Percentiles rank a stretch among this genome's conserved stretches.
These are phyloP conservation scores for Aproaerema taeniolella DNA, from an alignment of 2,888 invertebrate species.

Conservation along the genomic window DNA sequence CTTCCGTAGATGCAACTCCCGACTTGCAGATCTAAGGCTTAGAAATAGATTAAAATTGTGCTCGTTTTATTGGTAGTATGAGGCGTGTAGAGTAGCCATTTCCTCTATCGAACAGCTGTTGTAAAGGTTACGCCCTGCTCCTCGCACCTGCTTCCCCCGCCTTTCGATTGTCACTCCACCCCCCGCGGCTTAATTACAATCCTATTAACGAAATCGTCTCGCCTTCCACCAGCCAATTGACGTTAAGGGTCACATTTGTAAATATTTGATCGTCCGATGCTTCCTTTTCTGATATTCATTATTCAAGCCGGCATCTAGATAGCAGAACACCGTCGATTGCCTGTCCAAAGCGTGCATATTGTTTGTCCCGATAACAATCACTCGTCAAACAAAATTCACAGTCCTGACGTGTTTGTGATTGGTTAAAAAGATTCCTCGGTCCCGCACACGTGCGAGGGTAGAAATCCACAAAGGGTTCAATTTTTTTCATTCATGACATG, in stretches of 20 bases:
- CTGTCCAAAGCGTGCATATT: slow-evolving; percentile 4
- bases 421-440: slow-evolving; percentile 48
- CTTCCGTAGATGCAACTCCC: too few species aligned
- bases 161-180: slow-evolving; percentile 37
- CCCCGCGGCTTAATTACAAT: slow-evolving; percentile 56
- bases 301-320: slow-evolving; percentile 26
- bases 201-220: slow-evolving; percentile 57
- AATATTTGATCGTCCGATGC: slow-evolving; percentile 36
- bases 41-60: slow-evolving; percentile 57
- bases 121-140: slow-evolving; percentile 64
- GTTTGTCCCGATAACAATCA: slow-evolving; percentile 39
- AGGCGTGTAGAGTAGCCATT: slow-evolving; percentile 47
- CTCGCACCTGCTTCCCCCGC: slow-evolving; percentile 58
- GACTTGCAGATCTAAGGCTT: too few species aligned
- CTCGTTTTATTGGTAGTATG: slow-evolving; percentile 38
- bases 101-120: slow-evolving; percentile 65
- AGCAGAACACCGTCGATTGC: too few species aligned
- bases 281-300: slow-evolving; percentile 31
- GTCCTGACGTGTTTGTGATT: slow-evolving; percentile 43
- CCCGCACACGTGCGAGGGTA: slow-evolving; percentile 62
- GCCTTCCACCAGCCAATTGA: slow-evolving; percentile 40
- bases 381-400: slow-evolving; percentile 44
- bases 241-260: slow-evolving; percentile 37
- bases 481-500: slow-evolving; percentile 50
- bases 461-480: slow-evolving; percentile 54